These are phyloP conservation scores for Augiades crinisus DNA, from an alignment of 2,888 invertebrate genomes.

Conservation along the genomic window DNA sequence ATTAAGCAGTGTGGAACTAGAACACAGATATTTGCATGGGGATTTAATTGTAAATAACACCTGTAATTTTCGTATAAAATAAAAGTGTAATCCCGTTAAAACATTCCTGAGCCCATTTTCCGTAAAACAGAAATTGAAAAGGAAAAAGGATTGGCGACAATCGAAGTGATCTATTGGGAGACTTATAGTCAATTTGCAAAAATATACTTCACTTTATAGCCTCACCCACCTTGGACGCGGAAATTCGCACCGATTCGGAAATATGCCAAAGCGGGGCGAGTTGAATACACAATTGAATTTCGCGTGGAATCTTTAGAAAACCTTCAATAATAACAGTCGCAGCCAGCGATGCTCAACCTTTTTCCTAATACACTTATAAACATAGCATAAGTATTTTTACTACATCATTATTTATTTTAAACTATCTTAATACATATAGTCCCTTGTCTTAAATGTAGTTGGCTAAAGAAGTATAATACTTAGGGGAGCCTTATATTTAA, in stretches of 20 bases:
- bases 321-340: conserved; percentile 50
- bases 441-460: too few relatives aligned
- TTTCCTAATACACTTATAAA: too few relatives aligned
- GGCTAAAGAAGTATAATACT: too few relatives aligned
- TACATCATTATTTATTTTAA: too few relatives aligned
- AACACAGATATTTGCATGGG: too few relatives aligned
- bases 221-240: conserved; percentile 34
- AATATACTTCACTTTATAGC: conserved; percentile 42
- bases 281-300: conserved; percentile 48
- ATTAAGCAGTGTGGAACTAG: too few relatives aligned
- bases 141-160: conserved; percentile 53
- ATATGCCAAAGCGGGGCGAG: conserved; percentile 40
- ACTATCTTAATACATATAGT: too few relatives aligned
- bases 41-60: too few relatives aligned
- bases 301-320: conserved; percentile 40
- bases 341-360: background rate
- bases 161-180: conserved; percentile 48
- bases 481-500: too few relatives aligned
- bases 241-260: conserved; percentile 36
- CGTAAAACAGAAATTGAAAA: conserved; percentile 42
- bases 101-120: conserved; percentile 26
- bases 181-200: conserved; percentile 57
- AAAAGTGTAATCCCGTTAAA: conserved; percentile 15
- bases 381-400: too few relatives aligned
- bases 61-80: too few relatives aligned